Conservation (phyloP, 2,113 vertebrate genomes). For the Eulacestoma nigropectus region DNA sequence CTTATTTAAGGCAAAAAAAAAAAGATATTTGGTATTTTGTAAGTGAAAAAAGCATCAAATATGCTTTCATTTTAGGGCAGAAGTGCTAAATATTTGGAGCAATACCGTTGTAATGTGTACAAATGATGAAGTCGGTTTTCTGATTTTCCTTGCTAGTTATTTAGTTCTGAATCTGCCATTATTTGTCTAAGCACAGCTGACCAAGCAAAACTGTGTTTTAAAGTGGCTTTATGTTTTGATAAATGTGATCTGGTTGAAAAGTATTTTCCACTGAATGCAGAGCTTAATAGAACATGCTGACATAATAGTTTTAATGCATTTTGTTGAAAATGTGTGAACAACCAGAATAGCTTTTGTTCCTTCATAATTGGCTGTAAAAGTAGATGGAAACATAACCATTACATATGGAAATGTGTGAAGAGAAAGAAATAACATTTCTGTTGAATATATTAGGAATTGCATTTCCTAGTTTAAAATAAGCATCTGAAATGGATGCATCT, state of each 20-base stretch:
- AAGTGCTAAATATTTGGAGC: constrained; percentile 79
- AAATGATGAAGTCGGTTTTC: constrained; percentile 78
- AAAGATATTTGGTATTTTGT: constrained; percentile 10
- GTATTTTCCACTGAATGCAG: constrained; percentile 86
- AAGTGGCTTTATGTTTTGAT: constrained; percentile 90
- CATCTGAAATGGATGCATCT: constrained; percentile 79
- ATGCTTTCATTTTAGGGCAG: constrained; percentile 64
- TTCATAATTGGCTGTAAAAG: constrained; percentile 88
- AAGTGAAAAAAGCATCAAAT: constrained; percentile 55
- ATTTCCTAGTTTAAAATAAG: constrained; percentile 79
- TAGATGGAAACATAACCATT: constrained; percentile 87
- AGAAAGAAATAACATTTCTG: constrained; percentile 82
- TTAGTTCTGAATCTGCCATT: constrained; percentile 85
- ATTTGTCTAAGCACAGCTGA: constrained; percentile 88
- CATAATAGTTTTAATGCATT: constrained; percentile 88
- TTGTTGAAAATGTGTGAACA: constrained; percentile 88
- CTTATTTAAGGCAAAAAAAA: neutral
- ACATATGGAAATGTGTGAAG: constrained; percentile 85
- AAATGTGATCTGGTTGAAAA: constrained; percentile 89
- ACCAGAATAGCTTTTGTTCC: constrained; percentile 88
- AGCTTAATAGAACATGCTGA: constrained; percentile 87
- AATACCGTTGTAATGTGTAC: constrained; percentile 68
- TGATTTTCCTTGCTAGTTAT: constrained; percentile 81
- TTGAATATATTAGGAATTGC: constrained; percentile 83
- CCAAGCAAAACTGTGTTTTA: constrained; percentile 87